Conservation (phyloP, 2,797 vertebrate genomes). For the Halcyon smyrnensis region DNA sequence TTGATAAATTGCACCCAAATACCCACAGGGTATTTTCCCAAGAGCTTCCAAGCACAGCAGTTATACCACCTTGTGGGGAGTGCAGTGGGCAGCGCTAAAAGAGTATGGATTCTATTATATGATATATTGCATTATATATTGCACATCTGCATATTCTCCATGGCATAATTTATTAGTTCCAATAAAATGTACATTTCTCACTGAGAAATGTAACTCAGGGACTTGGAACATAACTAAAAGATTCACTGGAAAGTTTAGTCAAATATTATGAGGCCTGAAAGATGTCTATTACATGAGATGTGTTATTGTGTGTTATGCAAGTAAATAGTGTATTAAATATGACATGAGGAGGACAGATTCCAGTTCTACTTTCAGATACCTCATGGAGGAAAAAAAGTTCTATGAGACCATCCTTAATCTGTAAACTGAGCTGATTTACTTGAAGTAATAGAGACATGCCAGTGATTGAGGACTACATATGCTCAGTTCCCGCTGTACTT, state of each 20-base stretch:
- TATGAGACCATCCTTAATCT: not conserved
- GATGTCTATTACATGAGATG: not conserved
- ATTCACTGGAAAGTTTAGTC: not conserved
- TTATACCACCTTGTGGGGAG: not conserved
- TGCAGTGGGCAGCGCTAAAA: not conserved
- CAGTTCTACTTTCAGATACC: not conserved
- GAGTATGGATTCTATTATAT: not conserved
- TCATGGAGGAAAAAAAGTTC: not conserved
- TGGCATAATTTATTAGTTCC: not conserved
- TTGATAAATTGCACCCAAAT: not conserved
- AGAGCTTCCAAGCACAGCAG: not conserved
- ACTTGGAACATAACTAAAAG: not conserved
- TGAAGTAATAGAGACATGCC: not conserved
- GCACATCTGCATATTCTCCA: not conserved
- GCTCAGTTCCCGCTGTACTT: not conserved
- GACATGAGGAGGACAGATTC: not conserved
- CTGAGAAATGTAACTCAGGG: not conserved
- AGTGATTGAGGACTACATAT: rapidly evolving
- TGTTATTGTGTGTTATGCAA: not conserved
- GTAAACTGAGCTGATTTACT: not conserved
- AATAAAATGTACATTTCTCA: not conserved
- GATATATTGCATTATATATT: not conserved
- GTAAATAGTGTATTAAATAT: not conserved
- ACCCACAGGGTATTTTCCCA: not conserved
- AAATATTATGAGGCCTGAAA: not conserved